Evolutionary conservation across 2,113 vertebrate species (phyloP).

Genomic region (Furnarius figulus): DNA sequence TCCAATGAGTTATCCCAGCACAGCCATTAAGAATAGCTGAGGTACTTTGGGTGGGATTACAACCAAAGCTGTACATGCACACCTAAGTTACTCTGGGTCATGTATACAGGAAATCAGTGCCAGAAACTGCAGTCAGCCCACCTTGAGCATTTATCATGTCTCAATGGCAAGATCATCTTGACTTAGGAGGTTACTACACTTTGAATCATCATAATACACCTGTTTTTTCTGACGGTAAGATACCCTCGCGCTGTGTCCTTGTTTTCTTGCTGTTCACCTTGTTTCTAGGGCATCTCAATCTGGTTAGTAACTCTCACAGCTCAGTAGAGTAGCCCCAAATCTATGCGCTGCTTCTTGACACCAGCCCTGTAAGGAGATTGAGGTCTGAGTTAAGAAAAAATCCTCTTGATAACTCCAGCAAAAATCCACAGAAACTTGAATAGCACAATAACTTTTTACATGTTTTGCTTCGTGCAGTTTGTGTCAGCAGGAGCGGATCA

Average conservation of each 20-base stretch:
- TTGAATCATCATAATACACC: background rate
- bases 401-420: background rate
- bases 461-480: background rate
- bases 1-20: background rate
- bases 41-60: background rate
- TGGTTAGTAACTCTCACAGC: background rate
- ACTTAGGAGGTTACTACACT: background rate
- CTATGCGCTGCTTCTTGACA: background rate
- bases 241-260: background rate
- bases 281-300: background rate
- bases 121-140: background rate
- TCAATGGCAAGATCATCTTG: fast-evolving
- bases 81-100: background rate
- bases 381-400: background rate
- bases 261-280: background rate
- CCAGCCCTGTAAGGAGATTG: background rate
- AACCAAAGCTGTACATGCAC: background rate
- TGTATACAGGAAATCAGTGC: background rate
- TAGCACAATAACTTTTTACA: background rate
- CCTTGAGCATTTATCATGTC: background rate
- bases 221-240: background rate
- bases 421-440: background rate
- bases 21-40: background rate
- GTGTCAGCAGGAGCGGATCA: background rate
- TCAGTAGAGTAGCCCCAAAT: background rate